Percentiles rank a stretch among this genome's conserved stretches.
phyloP scores from a whole-genome alignment of 2,113 vertebrate species.

The Turdus rufiventris region DNA sequence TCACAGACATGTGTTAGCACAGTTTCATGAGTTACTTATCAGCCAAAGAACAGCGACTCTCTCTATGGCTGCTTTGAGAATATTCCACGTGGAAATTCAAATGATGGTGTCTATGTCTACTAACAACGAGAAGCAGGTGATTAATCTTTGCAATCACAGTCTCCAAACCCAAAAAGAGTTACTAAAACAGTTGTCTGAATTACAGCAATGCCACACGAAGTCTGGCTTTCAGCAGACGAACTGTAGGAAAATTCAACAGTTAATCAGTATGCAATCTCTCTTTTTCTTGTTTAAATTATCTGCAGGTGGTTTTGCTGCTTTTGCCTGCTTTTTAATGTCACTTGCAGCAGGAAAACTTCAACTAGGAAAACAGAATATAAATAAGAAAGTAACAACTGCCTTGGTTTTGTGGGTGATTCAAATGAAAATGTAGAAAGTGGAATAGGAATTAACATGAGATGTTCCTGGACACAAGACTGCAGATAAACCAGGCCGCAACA shows the following conservation, averaged over 20 bases:
- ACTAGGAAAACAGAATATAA: neutral
- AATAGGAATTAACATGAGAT: neutral
- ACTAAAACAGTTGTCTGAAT: neutral
- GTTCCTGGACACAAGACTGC: neutral
- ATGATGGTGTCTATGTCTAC: neutral
- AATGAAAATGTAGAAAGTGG: neutral
- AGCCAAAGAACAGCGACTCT: neutral
- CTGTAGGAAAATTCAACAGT: neutral
- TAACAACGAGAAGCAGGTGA: neutral
- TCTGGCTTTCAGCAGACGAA: neutral
- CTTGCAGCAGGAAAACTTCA: neutral
- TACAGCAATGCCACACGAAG: neutral
- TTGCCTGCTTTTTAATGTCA: neutral
- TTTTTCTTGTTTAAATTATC: neutral
- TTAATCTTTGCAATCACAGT: neutral
- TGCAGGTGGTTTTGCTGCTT: neutral
- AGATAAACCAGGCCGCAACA: neutral
- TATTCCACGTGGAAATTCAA: neutral
- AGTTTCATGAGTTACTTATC: neutral
- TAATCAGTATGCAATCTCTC: neutral
- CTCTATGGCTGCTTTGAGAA: fast-evolving
- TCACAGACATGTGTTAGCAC: neutral
- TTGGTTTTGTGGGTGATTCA: neutral
- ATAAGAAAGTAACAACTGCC: neutral
- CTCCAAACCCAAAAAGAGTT: neutral